phyloP scores from a whole-genome alignment of 1,140 invertebrate genomes.

The Drosophila paulistorum region DNA sequence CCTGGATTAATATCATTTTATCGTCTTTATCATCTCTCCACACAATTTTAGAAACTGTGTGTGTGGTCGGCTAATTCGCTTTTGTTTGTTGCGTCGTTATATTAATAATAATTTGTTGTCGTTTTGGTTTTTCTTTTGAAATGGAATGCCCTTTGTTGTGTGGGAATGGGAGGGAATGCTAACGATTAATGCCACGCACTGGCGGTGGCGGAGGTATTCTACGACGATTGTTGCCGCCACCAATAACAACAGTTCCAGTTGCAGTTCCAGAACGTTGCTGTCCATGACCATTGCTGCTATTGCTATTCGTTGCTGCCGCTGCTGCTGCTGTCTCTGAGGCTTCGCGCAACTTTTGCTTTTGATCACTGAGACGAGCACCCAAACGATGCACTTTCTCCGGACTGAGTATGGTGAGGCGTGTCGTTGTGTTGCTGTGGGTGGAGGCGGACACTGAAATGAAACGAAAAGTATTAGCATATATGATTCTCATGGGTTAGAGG shows the following conservation, averaged over 20 bases:
- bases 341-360: constrained; percentile 72
- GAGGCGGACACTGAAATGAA: constrained; percentile 26
- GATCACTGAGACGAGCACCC: constrained; percentile 72
- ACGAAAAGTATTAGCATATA: too few species aligned
- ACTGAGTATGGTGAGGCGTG: constrained; percentile 72
- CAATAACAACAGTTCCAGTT: not conserved
- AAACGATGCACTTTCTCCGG: constrained; percentile 80
- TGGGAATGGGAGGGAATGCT: not conserved
- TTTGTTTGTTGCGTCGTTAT: constrained; percentile 9
- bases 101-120: constrained; percentile 11
- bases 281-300: constrained; percentile 20
- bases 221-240: constrained; percentile 30
- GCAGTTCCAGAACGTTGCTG: not conserved
- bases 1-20: not conserved
- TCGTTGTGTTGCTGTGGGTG: constrained; percentile 52
- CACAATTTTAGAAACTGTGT: constrained; percentile 1
- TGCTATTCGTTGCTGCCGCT: constrained; percentile 7
- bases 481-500: not conserved
- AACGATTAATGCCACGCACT: constrained; percentile 56
- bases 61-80: constrained; percentile 26
- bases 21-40: not conserved
- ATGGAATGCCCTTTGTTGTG: constrained; percentile 22
- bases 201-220: constrained; percentile 58
- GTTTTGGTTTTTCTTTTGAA: constrained; percentile 31
- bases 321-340: constrained; percentile 35